Evolutionary conservation across 2,797 vertebrate genomes (phyloP).

Genomic region (Agapornis canus): DNA sequence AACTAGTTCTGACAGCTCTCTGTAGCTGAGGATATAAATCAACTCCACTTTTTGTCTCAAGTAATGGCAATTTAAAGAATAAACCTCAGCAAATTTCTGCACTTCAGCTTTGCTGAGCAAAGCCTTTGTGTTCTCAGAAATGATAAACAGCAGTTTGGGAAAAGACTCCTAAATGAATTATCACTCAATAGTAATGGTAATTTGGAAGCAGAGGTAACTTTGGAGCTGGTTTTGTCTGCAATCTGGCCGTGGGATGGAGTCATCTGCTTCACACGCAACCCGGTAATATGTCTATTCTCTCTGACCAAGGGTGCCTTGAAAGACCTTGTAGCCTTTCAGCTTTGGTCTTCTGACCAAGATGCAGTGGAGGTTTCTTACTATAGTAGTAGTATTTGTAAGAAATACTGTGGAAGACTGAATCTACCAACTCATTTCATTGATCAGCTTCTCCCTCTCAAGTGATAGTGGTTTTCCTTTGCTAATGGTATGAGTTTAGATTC

Average conservation of each 20-base stretch:
- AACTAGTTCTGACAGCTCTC: not conserved
- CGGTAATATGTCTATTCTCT: not conserved
- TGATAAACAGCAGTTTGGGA: conserved; percentile 35
- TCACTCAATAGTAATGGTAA: not conserved
- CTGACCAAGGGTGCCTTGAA: not conserved
- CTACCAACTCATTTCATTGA: not conserved
- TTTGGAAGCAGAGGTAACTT: not conserved
- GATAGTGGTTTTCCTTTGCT: not conserved
- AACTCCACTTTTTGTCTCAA: conserved; percentile 7
- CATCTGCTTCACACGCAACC: not conserved
- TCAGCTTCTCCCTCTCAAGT: not conserved
- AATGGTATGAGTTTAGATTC: accelerated
- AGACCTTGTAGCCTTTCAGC: not conserved
- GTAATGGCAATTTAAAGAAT: conserved; percentile 8
- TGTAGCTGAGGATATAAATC: conserved; percentile 18
- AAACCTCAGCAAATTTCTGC: conserved; percentile 41
- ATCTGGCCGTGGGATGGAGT: not conserved
- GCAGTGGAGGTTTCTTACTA: not conserved
- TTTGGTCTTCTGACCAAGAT: not conserved
- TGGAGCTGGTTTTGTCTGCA: not conserved
- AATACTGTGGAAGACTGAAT: not conserved
- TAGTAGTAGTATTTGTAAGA: not conserved
- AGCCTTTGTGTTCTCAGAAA: not conserved
- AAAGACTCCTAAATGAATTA: conserved; percentile 1
- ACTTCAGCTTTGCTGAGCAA: not conserved